Evolutionary conservation across 2,888 invertebrate species (phyloP).

Genomic region (Himalopsyche japonica): DNA sequence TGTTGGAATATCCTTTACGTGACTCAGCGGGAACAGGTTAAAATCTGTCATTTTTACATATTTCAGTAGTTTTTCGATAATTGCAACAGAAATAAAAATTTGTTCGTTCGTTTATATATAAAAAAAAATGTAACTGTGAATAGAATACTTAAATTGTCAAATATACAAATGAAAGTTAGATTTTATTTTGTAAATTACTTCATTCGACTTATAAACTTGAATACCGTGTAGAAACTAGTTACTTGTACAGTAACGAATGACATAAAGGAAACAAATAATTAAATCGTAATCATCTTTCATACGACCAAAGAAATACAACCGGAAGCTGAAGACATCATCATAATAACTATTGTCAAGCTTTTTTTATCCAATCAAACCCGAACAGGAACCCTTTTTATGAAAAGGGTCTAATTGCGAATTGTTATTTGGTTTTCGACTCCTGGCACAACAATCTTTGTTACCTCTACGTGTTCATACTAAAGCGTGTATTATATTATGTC

Average conservation of each 20-base stretch:
- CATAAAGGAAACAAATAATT: not conserved
- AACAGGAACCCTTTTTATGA: not conserved
- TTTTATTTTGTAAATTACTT: too few relatives aligned
- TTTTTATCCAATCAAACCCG: not conserved
- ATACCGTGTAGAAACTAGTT: not conserved
- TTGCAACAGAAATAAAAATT: too few relatives aligned
- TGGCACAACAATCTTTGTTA: not conserved
- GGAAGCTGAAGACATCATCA: not conserved
- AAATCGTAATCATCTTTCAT: not conserved
- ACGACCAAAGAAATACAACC: not conserved
- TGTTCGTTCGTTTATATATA: too few relatives aligned
- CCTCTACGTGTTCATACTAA: not conserved
- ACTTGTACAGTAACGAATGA: not conserved
- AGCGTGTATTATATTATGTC: not conserved
- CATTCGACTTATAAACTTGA: too few relatives aligned
- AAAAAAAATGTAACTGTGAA: too few relatives aligned
- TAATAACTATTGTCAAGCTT: not conserved
- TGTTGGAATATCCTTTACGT: too few relatives aligned
- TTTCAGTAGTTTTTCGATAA: too few relatives aligned
- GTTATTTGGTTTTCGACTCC: not conserved
- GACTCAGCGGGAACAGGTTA: too few relatives aligned
- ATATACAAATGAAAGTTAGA: too few relatives aligned
- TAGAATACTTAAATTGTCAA: too few relatives aligned
- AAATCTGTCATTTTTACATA: too few relatives aligned
- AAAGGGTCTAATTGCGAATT: not conserved